Conservation (phyloP, 2,888 invertebrate species). For the Rhorus exstirpatorius region DNA sequence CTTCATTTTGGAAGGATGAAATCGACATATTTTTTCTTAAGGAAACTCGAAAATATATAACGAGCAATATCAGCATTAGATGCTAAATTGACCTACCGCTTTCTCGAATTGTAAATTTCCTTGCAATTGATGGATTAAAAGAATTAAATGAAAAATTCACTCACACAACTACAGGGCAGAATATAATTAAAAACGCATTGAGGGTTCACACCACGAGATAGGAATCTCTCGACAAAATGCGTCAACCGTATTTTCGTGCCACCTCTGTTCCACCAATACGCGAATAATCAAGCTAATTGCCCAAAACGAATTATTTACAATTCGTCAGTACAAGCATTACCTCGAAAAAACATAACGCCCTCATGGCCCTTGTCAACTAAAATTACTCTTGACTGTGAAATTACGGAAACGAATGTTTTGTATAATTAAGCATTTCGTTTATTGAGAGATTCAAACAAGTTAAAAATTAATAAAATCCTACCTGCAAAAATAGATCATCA, state of each 20-base stretch:
- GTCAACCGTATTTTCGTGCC: neutral
- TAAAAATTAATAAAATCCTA: too few species aligned
- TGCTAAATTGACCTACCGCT: too few species aligned
- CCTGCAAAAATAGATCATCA: too few species aligned
- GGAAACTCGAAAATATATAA: too few species aligned
- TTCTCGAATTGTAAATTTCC: neutral
- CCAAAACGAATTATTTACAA: conserved; percentile 6
- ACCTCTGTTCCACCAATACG: neutral
- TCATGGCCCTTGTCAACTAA: neutral
- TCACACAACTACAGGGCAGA: neutral
- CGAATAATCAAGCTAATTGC: conserved; percentile 33
- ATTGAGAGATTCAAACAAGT: neutral
- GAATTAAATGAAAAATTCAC: too few species aligned
- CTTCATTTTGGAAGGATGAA: too few species aligned
- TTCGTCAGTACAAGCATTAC: neutral
- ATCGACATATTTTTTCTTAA: too few species aligned
- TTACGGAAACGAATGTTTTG: neutral
- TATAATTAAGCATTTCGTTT: neutral
- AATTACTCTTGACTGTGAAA: neutral
- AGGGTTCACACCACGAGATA: too few species aligned
- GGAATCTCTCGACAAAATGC: neutral
- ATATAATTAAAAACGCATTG: neutral
- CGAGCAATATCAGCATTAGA: too few species aligned
- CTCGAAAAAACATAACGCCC: neutral
- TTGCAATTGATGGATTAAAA: too few species aligned